Conservation (phyloP, 2,888 invertebrate species). For the Camponotus fellah region DNA sequence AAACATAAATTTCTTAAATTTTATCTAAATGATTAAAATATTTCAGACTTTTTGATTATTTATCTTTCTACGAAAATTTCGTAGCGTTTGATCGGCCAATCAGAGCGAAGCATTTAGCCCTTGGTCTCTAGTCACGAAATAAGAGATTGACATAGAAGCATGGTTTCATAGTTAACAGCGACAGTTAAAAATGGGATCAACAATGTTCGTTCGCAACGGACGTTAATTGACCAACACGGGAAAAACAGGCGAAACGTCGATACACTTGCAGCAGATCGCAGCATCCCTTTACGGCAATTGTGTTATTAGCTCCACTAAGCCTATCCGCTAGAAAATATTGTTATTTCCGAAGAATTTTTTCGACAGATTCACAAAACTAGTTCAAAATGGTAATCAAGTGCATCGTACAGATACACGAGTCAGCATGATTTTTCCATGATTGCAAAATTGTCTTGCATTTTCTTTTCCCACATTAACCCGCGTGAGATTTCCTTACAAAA, state of each 20-base stretch:
- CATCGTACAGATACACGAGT: background rate
- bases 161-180: background rate
- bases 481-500: slow-evolving; percentile 21
- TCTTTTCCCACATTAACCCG: background rate
- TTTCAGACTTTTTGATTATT: too few species aligned
- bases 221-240: slow-evolving; percentile 9
- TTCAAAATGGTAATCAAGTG: slow-evolving; percentile 65
- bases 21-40: too few species aligned
- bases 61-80: background rate
- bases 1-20: too few species aligned
- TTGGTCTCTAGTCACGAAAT: background rate
- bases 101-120: background rate
- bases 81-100: background rate
- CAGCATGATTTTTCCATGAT: background rate
- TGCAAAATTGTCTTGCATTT: background rate
- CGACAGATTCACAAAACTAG: slow-evolving; percentile 40
- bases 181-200: background rate
- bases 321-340: slow-evolving; percentile 25
- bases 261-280: slow-evolving; percentile 10
- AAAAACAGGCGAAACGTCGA: slow-evolving; percentile 51
- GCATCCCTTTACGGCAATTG: slow-evolving; percentile 28
- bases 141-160: background rate
- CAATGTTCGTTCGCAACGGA: slow-evolving; percentile 12
- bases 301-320: slow-evolving; percentile 1
- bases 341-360: slow-evolving; percentile 49